These are phyloP conservation scores for Meriones psammophilus DNA, from an alignment of 2,797 vertebrate species.

Conservation along the genomic window DNA sequence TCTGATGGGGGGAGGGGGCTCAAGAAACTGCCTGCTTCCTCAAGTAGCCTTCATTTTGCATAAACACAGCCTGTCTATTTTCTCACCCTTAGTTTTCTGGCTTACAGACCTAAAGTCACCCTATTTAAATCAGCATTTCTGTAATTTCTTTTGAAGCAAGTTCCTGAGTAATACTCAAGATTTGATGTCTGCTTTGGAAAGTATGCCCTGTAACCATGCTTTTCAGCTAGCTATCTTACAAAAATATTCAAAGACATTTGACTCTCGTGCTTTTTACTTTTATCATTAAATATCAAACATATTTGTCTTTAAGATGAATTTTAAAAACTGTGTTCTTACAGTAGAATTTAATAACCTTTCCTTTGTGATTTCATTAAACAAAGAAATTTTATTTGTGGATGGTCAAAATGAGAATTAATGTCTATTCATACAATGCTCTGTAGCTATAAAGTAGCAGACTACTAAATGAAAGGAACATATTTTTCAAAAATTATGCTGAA, in stretches of 20 bases:
- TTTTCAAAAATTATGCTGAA: not conserved
- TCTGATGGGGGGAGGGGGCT: not conserved
- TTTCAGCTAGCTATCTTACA: conserved; percentile 15
- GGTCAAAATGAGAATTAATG: conserved; percentile 21
- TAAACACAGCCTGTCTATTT: not conserved
- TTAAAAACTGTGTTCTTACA: conserved; percentile 18
- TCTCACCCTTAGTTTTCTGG: conserved; percentile 31
- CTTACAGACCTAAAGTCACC: conserved; percentile 50
- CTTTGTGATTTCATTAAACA: not conserved
- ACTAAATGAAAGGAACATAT: not conserved
- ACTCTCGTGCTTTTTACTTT: conserved; percentile 50
- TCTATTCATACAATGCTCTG: not conserved
- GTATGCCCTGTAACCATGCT: not conserved
- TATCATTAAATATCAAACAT: not conserved
- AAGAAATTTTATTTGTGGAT: conserved; percentile 54
- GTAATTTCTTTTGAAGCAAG: conserved; percentile 18
- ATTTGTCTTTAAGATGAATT: conserved; percentile 11
- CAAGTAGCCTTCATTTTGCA: not conserved
- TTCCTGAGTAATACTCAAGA: conserved; percentile 18
- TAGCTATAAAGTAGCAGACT: not conserved
- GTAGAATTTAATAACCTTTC: not conserved
- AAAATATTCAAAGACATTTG: conserved; percentile 18
- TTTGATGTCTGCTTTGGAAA: conserved; percentile 22
- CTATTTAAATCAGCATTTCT: not conserved
- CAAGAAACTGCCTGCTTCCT: not conserved